A percentile compares a stretch with the other conserved stretches of the same genome.
phyloP scores from a whole-genome alignment of 2,797 vertebrate genomes.

The Gallinago stenura region DNA sequence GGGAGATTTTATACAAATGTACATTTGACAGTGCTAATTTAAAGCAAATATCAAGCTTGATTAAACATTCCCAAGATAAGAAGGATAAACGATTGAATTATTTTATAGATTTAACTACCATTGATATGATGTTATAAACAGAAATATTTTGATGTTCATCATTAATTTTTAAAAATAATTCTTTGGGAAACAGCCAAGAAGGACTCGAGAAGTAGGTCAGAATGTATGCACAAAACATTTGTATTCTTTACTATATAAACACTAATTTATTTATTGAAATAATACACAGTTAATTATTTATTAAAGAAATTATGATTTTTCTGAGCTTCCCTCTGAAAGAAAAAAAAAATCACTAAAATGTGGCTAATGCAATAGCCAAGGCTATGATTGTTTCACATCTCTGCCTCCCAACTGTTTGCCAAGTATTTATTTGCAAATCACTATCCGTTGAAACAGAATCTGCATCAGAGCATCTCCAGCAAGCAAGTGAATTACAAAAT shows the following conservation, averaged over 20 bases:
- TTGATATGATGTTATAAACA: slow-evolving; percentile 89
- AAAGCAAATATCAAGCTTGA: slow-evolving; percentile 97
- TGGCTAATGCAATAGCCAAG: slow-evolving; percentile 61
- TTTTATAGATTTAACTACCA: slow-evolving; percentile 92
- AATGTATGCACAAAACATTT: slow-evolving; percentile 80
- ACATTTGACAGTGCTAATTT: slow-evolving; percentile 95
- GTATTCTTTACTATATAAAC: slow-evolving; percentile 81
- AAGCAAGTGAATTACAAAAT: slow-evolving; percentile 30
- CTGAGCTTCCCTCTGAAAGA: slow-evolving; percentile 61
- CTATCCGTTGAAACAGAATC: slow-evolving; percentile 34
- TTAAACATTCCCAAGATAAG: slow-evolving; percentile 94
- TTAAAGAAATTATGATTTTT: slow-evolving; percentile 80
- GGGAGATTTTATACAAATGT: slow-evolving; percentile 95
- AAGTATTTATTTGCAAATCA: slow-evolving; percentile 58
- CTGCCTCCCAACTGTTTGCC: slow-evolving; percentile 63
- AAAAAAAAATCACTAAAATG: slow-evolving; percentile 70
- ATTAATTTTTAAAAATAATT: slow-evolving; percentile 84
- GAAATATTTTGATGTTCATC: slow-evolving; percentile 92
- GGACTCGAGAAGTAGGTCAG: slow-evolving; percentile 72
- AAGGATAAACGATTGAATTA: slow-evolving; percentile 93
- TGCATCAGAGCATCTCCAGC: slow-evolving; percentile 19
- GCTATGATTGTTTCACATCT: slow-evolving; percentile 62
- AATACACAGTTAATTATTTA: slow-evolving; percentile 82
- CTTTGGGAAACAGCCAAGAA: slow-evolving; percentile 82
- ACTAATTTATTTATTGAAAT: slow-evolving; percentile 83